phyloP scores from a whole-genome alignment of 1,140 invertebrate species.

The Stegodyphus mimosarum region DNA sequence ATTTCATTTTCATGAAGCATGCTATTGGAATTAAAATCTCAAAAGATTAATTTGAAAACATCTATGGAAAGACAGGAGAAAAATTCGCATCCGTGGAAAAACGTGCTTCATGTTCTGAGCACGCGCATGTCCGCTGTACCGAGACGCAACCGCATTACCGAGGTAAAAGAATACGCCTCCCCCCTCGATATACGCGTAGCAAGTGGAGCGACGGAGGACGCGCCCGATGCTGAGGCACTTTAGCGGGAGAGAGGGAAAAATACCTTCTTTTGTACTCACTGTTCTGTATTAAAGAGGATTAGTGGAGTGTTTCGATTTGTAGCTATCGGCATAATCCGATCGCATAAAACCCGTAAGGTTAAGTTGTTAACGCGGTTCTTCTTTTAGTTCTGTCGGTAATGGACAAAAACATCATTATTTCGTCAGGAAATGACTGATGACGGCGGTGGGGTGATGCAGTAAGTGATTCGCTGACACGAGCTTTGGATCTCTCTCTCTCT shows the following conservation, averaged over 20 bases:
- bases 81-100: too few species aligned
- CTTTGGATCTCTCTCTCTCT: background rate
- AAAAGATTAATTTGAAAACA: too few species aligned
- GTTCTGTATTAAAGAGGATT: constrained; percentile 39
- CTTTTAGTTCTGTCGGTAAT: background rate
- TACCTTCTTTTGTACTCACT: constrained; percentile 20
- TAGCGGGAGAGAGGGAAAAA: background rate
- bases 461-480: too few species aligned
- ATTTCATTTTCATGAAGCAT: too few species aligned
- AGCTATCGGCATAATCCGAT: background rate
- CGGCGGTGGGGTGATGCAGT: too few species aligned
- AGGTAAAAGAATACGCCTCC: too few species aligned
- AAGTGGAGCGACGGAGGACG: constrained; percentile 28
- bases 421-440: background rate
- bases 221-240: background rate
- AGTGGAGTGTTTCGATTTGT: constrained; percentile 47
- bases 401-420: background rate
- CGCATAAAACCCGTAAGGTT: background rate
- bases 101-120: too few species aligned
- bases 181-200: background rate
- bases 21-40: too few species aligned
- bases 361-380: background rate
- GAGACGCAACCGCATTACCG: background rate
- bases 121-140: constrained; percentile 33
- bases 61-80: too few species aligned